A percentile compares a stretch with the other conserved stretches of the same genome.
phyloP scores from a whole-genome alignment of 2,113 vertebrate genomes.

The Neolamprologus cancellatus region DNA sequence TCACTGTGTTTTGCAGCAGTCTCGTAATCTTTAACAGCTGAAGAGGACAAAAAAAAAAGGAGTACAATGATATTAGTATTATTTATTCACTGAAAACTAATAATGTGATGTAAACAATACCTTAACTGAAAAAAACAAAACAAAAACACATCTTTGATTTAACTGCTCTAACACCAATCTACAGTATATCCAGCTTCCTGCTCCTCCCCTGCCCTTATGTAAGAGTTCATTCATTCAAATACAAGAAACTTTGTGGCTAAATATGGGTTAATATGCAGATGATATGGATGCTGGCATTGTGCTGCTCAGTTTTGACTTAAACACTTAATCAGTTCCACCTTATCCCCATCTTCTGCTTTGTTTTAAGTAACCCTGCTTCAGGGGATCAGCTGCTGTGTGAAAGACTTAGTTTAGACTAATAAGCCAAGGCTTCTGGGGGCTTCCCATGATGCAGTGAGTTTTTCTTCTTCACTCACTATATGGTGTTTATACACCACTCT shows the following conservation, averaged over 20 bases:
- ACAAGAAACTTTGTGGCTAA: not conserved
- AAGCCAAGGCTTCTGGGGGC: not conserved
- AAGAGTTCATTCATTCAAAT: not conserved
- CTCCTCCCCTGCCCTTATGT: not conserved
- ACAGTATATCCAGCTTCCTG: not conserved
- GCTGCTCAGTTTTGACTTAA: not conserved
- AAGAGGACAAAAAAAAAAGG: not conserved
- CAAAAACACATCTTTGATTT: not conserved
- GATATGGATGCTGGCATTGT: not conserved
- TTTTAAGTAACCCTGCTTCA: not conserved
- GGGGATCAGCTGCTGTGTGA: not conserved
- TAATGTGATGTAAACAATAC: no score
- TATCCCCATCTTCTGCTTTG: not conserved
- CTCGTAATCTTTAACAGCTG: slow-evolving; percentile 93
- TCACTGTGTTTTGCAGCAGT: slow-evolving; percentile 84
- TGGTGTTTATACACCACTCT: not conserved
- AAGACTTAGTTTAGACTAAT: not conserved
- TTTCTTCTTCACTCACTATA: not conserved
- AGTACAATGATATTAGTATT: no score
- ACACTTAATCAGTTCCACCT: not conserved
- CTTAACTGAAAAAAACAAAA: not conserved
- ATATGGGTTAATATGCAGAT: not conserved
- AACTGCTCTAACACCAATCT: not conserved
- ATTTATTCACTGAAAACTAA: no score
- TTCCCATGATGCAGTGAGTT: not conserved